Evolutionary conservation across 2,113 vertebrate genomes (phyloP).

Genomic region (Sisor rabdophorus): DNA sequence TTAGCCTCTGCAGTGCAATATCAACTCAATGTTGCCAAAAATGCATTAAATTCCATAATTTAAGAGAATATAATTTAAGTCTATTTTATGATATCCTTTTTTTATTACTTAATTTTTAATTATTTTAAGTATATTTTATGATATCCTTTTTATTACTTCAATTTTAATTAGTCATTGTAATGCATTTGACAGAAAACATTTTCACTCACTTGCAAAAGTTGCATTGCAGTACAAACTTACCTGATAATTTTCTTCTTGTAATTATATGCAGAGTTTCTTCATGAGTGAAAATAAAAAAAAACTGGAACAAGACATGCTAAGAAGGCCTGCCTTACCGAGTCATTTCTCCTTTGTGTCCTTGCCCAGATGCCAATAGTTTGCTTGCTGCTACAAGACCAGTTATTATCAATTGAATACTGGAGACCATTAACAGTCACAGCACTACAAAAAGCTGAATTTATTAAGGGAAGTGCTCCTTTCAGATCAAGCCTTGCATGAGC

Average conservation of each 20-base stretch:
- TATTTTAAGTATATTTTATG: too few relatives aligned
- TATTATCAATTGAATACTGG: constrained; percentile 41
- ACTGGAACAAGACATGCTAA: background rate
- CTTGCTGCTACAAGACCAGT: constrained; percentile 43
- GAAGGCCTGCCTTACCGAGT: constrained; percentile 15
- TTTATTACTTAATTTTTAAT: too few relatives aligned
- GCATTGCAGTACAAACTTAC: background rate
- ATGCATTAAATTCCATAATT: too few relatives aligned
- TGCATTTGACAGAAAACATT: too few relatives aligned
- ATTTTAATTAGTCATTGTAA: too few relatives aligned
- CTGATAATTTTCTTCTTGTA: background rate
- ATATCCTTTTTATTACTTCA: too few relatives aligned
- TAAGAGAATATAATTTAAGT: too few relatives aligned
- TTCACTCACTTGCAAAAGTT: background rate
- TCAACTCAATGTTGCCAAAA: too few relatives aligned
- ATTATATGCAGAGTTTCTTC: background rate
- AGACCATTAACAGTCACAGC: constrained; percentile 55
- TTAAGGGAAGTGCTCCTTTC: constrained; percentile 58
- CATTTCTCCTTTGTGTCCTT: constrained; percentile 35
- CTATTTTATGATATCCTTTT: too few relatives aligned
- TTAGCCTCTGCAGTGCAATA: too few relatives aligned
- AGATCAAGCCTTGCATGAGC: constrained; percentile 59
- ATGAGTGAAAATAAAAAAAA: constrained; percentile 5
- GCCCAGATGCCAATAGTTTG: constrained; percentile 44
- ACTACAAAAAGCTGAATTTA: constrained; percentile 62